Percentiles rank a stretch among this genome's conserved stretches.
These are phyloP conservation scores for Meriones psammophilus DNA, from an alignment of 2,797 vertebrate species.

Conservation along the genomic window DNA sequence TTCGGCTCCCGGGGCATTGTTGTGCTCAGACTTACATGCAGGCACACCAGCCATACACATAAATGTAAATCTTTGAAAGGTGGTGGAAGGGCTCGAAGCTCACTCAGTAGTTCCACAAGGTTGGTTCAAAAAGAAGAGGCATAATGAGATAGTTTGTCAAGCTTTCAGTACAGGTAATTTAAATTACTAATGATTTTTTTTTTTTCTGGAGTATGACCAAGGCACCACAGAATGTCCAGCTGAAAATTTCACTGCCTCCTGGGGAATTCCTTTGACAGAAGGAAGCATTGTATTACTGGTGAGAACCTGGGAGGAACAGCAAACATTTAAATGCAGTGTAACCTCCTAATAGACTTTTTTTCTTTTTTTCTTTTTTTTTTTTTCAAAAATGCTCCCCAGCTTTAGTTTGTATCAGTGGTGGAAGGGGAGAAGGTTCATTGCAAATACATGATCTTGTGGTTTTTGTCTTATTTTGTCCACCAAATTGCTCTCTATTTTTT, in stretches of 20 bases:
- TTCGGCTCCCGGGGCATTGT: neutral
- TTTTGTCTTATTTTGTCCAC: conserved; percentile 28
- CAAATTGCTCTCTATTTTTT: conserved; percentile 55
- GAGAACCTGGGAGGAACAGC: conserved; percentile 37
- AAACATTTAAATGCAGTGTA: neutral
- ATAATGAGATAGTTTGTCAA: neutral
- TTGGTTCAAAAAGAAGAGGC: neutral
- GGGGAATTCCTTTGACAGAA: neutral
- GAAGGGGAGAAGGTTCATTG: neutral
- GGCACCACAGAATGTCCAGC: neutral
- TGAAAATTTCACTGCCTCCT: conserved; percentile 45
- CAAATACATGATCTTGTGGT: conserved; percentile 3
- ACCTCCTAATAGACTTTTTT: conserved; percentile 19
- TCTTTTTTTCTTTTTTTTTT: conserved; percentile 22
- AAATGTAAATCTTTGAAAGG: neutral
- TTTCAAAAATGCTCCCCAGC: neutral
- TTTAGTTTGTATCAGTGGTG: conserved; percentile 37
- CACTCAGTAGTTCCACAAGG: neutral
- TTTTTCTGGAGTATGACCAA: neutral
- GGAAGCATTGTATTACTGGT: neutral
- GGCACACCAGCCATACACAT: neutral
- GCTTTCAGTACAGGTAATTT: neutral
- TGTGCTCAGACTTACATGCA: neutral
- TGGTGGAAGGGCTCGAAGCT: neutral
- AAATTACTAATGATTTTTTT: neutral